These are phyloP conservation scores for Teinopalpus imperialis DNA, from an alignment of 2,888 invertebrate species.

Conservation along the genomic window DNA sequence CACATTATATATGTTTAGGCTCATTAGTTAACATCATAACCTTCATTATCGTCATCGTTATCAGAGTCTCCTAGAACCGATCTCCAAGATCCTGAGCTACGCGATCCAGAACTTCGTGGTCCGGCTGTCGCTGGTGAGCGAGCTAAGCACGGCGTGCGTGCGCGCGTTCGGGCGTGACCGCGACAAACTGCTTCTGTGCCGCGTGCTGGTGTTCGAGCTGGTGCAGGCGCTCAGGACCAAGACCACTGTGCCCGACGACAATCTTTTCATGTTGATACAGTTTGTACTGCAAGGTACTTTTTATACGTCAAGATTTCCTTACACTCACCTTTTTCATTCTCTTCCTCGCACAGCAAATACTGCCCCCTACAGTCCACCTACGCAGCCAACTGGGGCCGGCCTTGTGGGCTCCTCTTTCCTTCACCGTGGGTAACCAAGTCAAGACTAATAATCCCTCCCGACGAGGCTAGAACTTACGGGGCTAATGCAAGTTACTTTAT, in stretches of 20 bases:
- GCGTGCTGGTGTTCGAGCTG: slow-evolving; percentile 96
- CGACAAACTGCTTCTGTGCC: slow-evolving; percentile 95
- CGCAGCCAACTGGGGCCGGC: too few relatives aligned
- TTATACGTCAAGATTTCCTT: too few relatives aligned
- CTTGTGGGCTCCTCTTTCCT: too few relatives aligned
- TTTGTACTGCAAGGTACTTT: slow-evolving; percentile 91
- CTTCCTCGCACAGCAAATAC: too few relatives aligned
- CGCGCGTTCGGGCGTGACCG: slow-evolving; percentile 95
- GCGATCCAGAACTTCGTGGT: slow-evolving; percentile 94
- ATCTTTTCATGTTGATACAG: slow-evolving; percentile 94
- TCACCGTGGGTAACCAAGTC: too few relatives aligned
- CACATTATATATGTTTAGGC: too few relatives aligned
- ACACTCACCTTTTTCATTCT: too few relatives aligned
- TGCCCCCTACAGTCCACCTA: too few relatives aligned
- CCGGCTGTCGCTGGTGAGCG: slow-evolving; percentile 89
- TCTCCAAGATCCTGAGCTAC: slow-evolving; percentile 96
- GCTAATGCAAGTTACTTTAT: too few relatives aligned
- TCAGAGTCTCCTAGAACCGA: slow-evolving; percentile 94
- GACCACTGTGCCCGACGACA: slow-evolving; percentile 95
- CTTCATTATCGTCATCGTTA: slow-evolving; percentile 31
- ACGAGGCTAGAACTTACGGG: too few relatives aligned
- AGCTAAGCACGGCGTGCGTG: slow-evolving; percentile 94
- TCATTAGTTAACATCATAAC: too few relatives aligned
- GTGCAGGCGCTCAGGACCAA: slow-evolving; percentile 98
- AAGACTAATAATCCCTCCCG: too few relatives aligned